A percentile compares a stretch with the other conserved stretches of the same genome.
These are phyloP conservation scores for Daphoenositta chrysoptera DNA, from an alignment of 2,113 vertebrate species.

Conservation along the genomic window DNA sequence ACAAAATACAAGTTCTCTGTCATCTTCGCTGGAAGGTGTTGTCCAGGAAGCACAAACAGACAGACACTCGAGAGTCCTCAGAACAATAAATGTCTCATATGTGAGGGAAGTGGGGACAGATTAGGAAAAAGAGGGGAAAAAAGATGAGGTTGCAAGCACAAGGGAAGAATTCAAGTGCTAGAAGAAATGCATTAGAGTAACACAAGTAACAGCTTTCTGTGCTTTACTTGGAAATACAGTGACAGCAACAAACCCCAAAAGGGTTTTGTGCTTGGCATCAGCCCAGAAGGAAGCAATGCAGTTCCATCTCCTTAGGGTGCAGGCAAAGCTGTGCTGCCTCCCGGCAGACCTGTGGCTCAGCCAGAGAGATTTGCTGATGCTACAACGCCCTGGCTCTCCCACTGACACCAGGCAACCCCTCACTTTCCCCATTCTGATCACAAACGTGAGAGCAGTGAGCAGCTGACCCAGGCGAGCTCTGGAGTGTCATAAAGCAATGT, in stretches of 20 bases:
- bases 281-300: neutral
- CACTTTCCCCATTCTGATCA: neutral
- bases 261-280: neutral
- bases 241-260: neutral
- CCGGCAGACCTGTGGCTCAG: neutral
- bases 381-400: neutral
- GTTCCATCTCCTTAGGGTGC: neutral
- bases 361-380: neutral
- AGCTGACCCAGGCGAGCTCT: neutral
- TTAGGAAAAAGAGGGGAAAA: neutral
- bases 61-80: neutral
- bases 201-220: neutral
- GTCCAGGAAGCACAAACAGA: neutral
- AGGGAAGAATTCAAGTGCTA: neutral
- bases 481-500: neutral
- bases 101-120: neutral
- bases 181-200: neutral
- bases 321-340: neutral
- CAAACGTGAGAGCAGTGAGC: accelerated
- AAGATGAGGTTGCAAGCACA: neutral
- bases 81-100: neutral
- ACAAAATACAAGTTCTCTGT: neutral
- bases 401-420: neutral
- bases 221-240: neutral
- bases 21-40: neutral